These are phyloP conservation scores for Lepidurus packardi DNA, from an alignment of 1,140 invertebrate genomes.

Conservation along the genomic window DNA sequence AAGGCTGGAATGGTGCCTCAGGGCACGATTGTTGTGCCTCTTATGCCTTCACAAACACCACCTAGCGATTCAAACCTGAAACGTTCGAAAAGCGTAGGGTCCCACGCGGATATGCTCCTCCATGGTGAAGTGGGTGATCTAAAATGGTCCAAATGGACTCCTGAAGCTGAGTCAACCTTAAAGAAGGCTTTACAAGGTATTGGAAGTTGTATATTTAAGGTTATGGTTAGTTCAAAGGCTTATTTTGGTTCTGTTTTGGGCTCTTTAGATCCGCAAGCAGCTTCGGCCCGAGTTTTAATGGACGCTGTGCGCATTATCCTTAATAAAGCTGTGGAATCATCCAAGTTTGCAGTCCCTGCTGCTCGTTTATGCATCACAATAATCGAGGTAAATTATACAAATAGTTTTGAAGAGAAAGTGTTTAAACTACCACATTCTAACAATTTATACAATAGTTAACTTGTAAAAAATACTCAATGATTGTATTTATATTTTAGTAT, in stretches of 20 bases:
- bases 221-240: constrained; percentile 42
- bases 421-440: too few relatives aligned
- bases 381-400: constrained; percentile 56
- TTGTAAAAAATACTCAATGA: too few relatives aligned
- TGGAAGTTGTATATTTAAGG: constrained; percentile 53
- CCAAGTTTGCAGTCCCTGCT: constrained; percentile 67
- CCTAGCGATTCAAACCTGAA: constrained; percentile 49
- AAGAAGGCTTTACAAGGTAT: constrained; percentile 45
- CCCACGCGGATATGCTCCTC: constrained; percentile 43
- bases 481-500: too few relatives aligned
- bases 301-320: constrained; percentile 74
- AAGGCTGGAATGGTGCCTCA: constrained; percentile 26
- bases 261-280: constrained; percentile 64
- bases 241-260: constrained; percentile 30
- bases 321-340: constrained; percentile 67
- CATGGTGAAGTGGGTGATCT: constrained; percentile 52
- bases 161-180: constrained; percentile 62
- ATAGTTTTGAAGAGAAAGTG: too few relatives aligned
- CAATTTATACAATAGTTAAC: too few relatives aligned
- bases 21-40: constrained; percentile 23
- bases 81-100: constrained; percentile 71
- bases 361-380: constrained; percentile 75
- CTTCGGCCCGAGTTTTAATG: constrained; percentile 71
- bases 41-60: constrained; percentile 28
- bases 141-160: constrained; percentile 65